These are phyloP conservation scores for Luscinia luscinia DNA, from an alignment of 2,797 vertebrate species.

Conservation along the genomic window DNA sequence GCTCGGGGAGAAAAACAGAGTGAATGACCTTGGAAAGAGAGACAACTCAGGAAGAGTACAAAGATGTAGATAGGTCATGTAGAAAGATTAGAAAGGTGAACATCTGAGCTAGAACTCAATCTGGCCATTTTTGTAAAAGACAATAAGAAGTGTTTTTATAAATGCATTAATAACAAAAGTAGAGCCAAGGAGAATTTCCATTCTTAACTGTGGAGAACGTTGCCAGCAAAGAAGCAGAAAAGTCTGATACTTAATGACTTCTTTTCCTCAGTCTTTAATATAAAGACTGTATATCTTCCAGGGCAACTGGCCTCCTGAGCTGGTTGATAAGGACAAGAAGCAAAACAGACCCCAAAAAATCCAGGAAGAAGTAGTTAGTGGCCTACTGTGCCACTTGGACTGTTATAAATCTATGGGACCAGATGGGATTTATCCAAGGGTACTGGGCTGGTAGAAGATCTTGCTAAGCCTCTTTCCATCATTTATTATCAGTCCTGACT, in stretches of 20 bases:
- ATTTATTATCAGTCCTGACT: neutral
- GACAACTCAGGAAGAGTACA: neutral
- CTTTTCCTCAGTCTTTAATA: neutral
- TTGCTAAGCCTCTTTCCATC: neutral
- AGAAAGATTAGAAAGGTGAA: neutral
- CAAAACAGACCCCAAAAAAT: neutral
- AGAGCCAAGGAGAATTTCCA: fast-evolving
- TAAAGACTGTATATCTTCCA: neutral
- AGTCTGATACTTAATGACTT: neutral
- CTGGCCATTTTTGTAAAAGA: neutral
- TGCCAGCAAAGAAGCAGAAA: neutral
- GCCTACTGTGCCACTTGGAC: neutral
- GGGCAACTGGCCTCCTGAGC: neutral
- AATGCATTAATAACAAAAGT: neutral
- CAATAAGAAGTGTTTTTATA: neutral
- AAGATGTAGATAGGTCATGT: neutral
- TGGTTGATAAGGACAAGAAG: neutral
- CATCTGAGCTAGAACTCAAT: neutral
- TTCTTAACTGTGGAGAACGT: fast-evolving
- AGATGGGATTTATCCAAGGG: neutral
- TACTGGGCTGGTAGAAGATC: neutral
- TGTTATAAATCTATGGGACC: too few species aligned
- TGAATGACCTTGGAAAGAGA: neutral
- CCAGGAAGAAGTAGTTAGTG: neutral
- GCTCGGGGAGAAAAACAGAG: neutral